Evolutionary conservation across 1,140 invertebrate genomes (phyloP).

Genomic region (Drosophila bocqueti): DNA sequence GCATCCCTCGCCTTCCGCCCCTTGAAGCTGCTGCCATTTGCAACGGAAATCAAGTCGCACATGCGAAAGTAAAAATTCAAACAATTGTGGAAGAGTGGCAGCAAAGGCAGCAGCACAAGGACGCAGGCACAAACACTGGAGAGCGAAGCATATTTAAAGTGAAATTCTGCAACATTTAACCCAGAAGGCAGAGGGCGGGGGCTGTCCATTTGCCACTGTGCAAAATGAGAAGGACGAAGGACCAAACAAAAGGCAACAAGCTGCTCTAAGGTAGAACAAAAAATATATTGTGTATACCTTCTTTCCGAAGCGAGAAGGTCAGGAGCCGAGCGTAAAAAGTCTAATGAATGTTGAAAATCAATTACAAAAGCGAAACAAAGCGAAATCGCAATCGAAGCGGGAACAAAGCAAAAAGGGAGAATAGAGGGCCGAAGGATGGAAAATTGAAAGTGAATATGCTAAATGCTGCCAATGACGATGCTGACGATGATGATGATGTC

Average conservation of each 20-base stretch:
- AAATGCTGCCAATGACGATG: conserved; percentile 44
- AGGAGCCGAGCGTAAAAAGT: conserved; percentile 40
- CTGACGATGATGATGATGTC: conserved; percentile 5
- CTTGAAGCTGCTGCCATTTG: conserved; percentile 64
- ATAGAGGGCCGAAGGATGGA: conserved; percentile 16
- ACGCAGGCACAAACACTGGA: conserved; percentile 19
- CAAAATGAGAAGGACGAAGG: conserved; percentile 39
- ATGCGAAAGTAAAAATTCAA: conserved; percentile 82
- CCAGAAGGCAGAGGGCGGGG: conserved; percentile 15
- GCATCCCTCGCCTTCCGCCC: not conserved
- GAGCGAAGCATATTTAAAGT: conserved; percentile 59
- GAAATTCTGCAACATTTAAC: conserved; percentile 77
- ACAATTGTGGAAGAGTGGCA: conserved; percentile 48
- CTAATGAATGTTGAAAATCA: conserved; percentile 80
- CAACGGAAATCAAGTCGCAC: conserved; percentile 82
- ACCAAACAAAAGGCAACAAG: conserved; percentile 55
- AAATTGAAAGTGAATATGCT: conserved; percentile 76
- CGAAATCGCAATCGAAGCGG: conserved; percentile 18
- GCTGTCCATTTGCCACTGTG: conserved; percentile 4
- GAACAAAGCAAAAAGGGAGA: conserved; percentile 22
- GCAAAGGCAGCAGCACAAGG: conserved; percentile 2
- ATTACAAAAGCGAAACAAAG: conserved; percentile 65
- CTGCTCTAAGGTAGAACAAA: conserved; percentile 27
- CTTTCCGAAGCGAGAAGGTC: conserved; percentile 24
- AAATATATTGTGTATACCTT: conserved; percentile 7